phyloP scores from a whole-genome alignment of 1,140 invertebrate species.

The Drosophila serrata region DNA sequence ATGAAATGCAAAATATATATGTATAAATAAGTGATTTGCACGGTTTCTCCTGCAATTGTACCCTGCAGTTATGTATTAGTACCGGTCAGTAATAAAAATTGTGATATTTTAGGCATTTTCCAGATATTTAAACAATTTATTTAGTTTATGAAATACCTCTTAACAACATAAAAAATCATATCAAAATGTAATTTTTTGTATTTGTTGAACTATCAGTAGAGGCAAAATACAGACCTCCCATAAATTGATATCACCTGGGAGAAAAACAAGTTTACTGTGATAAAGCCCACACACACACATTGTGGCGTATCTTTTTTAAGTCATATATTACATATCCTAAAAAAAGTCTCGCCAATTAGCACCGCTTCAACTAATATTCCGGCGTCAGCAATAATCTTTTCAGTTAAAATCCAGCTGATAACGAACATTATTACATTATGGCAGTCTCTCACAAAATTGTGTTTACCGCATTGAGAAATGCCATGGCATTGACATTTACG shows the following conservation, averaged over 20 bases:
- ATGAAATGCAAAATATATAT: too few relatives aligned
- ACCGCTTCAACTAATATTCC: background rate
- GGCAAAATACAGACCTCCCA: background rate
- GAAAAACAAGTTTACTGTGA: constrained; percentile 11
- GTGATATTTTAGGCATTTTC: background rate
- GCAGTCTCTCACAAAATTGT: constrained; percentile 6
- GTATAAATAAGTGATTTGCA: too few relatives aligned
- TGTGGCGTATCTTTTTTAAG: constrained; percentile 1
- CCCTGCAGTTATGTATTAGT: background rate
- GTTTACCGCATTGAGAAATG: constrained; percentile 23
- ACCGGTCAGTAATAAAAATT: background rate
- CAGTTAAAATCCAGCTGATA: constrained; percentile 43
- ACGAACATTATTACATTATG: constrained; percentile 7
- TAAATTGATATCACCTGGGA: background rate
- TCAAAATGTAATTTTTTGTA: background rate
- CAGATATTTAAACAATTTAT: background rate
- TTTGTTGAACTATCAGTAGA: background rate
- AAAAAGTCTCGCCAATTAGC: constrained; percentile 14
- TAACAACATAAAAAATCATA: background rate
- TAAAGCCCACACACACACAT: background rate
- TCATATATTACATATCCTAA: constrained; percentile 2
- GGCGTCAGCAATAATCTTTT: background rate
- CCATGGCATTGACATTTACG: constrained; percentile 56
- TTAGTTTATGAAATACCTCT: background rate
- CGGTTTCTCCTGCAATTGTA: too few relatives aligned